Base-by-base conservation (phyloP, 1,140 invertebrate genomes). In the Diorhabda elongata region DNA sequence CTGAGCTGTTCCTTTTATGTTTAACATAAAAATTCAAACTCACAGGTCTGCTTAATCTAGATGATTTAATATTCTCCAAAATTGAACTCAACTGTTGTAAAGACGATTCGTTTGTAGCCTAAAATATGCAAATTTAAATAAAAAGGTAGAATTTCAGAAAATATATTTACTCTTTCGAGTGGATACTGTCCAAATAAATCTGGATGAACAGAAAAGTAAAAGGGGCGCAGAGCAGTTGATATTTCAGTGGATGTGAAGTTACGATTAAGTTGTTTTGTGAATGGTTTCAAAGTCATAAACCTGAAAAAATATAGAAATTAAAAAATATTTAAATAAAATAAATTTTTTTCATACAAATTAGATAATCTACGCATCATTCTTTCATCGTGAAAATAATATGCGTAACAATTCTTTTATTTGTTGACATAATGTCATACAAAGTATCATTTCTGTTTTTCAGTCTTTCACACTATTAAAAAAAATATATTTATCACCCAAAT, bases 181-280 rank as follows among this genome's bases (percentile, higher is more conserved):
- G 96, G 96, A 85, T 92, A 90, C 81, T 94, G 90, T 66, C 92
- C 92, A 86, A 98, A 98, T 52, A 97, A 83, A 83, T 98, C 96
- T 9, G 96, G 96, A 86, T 98, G 96, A 41, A 98, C 95, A 61
- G 90, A 90, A 82, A 98, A 97, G 81, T 96, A 97, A 81, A 98
- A 97, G 2, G 95, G 96, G 71, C 95, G 84, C 9, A 98, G 82
- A 1, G 94, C 95, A 11, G 92, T 90, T 3, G 93, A 91, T n/a
- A 96, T 85, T 85, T 96, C 92, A 42, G 88, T 88, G n/a, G 89
- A 87, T 63, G 87, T 88, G 5, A 91, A 74, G 57, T 76, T 66
- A 47, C 76, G 65, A 26, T 44, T 41, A 67, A 11, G 43, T 67
- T 44, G 8, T 47, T 44, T 47, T 26, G 26, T 26, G 26, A 1